Base-by-base conservation (phyloP, 1,140 invertebrate species). In the Prorops nasuta region DNA sequence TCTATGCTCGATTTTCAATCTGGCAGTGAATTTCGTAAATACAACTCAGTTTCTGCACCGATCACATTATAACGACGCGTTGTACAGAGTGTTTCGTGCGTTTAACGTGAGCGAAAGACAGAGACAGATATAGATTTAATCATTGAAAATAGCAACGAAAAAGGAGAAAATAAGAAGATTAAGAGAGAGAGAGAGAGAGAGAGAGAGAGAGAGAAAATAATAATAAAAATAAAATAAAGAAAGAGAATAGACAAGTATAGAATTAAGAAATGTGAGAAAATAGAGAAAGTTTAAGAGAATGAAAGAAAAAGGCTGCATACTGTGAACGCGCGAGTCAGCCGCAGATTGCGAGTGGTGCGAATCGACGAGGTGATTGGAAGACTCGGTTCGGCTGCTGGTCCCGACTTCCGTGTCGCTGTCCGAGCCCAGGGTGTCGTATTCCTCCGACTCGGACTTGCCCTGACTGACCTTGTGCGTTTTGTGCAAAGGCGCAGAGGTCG, bases 381-480 rank as follows among this genome's bases (percentile, higher is more conserved):
- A 78, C 67, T 82, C 80, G 50, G 79, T 75, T 71, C 78, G 64
- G 70, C 77, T 79, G 67, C 78, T 79, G 59, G 79, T 79, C 62
- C 77, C 78, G 64, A 79, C 74, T 68, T 80, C 79, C 44, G 78
- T 80, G 65, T 83, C 83, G 57, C 80, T 83, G 65, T 84, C 82
- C 53, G 81, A 83, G 61, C 81, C 82, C 51, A 83, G 74, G 60
- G 80, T 84, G 64, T 84, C 81, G 63, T 84, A 83, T 63, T 84
- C 82, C 64, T 84, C 82, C 47, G 81, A 83, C 72, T 84, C 82
- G 49, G 81, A 82, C 71, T 81, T 81, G 59, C 75, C 75, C 71
- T 76, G 74, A 76, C 69, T 74, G 70, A 69, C 69, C 73, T 78
- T 78, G 73, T 76, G 74, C 67, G 66, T 67, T 76, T 78, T 76